Evolutionary conservation across 64 coral and sea anemone genomes (phyloP).

Genomic region (Montipora foliosa): DNA sequence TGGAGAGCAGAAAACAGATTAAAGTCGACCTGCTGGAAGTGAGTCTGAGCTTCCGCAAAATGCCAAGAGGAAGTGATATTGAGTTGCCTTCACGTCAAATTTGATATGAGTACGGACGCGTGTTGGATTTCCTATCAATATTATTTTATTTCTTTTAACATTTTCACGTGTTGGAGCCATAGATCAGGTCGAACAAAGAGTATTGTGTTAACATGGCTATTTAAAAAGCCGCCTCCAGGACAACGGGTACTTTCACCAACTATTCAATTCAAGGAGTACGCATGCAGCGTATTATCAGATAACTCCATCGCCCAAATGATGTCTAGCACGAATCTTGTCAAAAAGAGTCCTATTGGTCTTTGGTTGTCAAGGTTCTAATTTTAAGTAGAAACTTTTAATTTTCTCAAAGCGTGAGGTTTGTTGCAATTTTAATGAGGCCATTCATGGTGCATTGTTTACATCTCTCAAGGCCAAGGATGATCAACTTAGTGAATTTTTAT

Average conservation of each 20-base stretch:
- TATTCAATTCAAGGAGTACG: background rate
- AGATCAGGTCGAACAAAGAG: slow-evolving; percentile 10
- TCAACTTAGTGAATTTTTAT: slow-evolving; percentile 84
- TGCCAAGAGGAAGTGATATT: background rate
- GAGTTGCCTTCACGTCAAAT: background rate
- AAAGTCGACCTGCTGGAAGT: background rate
- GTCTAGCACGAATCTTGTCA: background rate
- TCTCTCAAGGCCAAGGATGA: slow-evolving; percentile 69
- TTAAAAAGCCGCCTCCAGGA: background rate
- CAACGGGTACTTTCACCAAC: background rate
- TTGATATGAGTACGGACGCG: too few relatives aligned
- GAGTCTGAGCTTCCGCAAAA: slow-evolving; percentile 7
- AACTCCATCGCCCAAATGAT: too few relatives aligned
- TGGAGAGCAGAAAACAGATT: background rate
- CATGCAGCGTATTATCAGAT: background rate
- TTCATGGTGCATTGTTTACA: slow-evolving; percentile 34
- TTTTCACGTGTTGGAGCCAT: background rate
- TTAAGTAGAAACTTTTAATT: background rate
- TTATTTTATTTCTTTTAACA: background rate
- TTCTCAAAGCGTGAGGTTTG: background rate
- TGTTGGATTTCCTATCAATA: background rate
- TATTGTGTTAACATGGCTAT: background rate
- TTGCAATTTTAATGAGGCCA: slow-evolving; percentile 32
- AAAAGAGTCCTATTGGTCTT: background rate
- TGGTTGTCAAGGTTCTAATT: background rate